Percentiles rank a stretch among this genome's conserved stretches.
Conservation (phyloP, 37 sponge, comb jelly and placozoan genomes). For the Spongia lamella region DNA sequence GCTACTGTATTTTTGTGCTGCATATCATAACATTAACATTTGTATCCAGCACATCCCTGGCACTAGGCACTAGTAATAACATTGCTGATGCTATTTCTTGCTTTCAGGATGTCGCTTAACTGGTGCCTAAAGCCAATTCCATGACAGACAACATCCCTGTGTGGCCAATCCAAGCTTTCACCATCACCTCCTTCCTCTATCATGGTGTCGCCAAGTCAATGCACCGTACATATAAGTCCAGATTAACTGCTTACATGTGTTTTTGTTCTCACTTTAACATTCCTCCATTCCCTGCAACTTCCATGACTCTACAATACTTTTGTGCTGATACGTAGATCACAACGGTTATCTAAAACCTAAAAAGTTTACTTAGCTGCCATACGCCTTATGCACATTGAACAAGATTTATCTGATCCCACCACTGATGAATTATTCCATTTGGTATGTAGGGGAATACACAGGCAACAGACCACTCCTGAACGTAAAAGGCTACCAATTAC, state of each 20-base stretch:
- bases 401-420: background rate
- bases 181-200: background rate
- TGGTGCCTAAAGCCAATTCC: constrained; percentile 14
- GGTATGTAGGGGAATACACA: background rate
- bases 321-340: background rate
- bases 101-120: background rate
- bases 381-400: constrained; percentile 1
- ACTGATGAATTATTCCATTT: background rate
- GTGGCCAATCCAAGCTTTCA: background rate
- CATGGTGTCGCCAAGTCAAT: constrained; percentile 11
- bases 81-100: constrained; percentile 37
- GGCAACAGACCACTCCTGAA: too few species aligned
- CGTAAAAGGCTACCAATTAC: background rate
- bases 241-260: background rate
- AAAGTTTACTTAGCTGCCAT: background rate
- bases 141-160: background rate
- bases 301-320: constrained; percentile 2
- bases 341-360: too few species aligned
- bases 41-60: constrained; percentile 25
- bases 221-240: constrained; percentile 13
- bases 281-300: constrained; percentile 15
- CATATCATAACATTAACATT: background rate
- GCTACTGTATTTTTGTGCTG: constrained; percentile 6
- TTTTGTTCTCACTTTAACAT: constrained; percentile 11
- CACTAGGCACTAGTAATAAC: background rate